phyloP scores from a whole-genome alignment of 2,113 vertebrate species.

The Halcyon senegalensis region DNA sequence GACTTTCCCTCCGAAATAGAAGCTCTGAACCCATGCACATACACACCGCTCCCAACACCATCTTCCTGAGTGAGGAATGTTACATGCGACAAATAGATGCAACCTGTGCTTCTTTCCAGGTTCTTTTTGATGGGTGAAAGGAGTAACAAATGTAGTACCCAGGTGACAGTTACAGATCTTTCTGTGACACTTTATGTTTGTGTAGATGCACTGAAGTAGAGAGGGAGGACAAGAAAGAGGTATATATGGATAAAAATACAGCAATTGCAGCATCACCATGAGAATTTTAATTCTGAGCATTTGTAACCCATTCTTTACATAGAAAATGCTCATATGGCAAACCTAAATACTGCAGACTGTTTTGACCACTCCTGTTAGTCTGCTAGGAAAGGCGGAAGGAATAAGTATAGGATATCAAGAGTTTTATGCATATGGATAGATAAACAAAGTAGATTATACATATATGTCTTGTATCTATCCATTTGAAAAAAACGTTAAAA shows the following conservation, averaged over 20 bases:
- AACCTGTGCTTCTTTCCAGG: accelerated
- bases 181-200: accelerated
- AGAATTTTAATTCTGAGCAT: background rate
- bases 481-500: background rate
- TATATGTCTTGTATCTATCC: background rate
- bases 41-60: accelerated
- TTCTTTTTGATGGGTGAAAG: background rate
- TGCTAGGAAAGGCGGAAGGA: background rate
- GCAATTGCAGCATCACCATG: background rate
- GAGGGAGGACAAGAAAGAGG: background rate
- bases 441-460: background rate
- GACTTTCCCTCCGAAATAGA: background rate
- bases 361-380: background rate
- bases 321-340: background rate
- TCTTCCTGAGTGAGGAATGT: background rate
- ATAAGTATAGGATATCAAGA: background rate
- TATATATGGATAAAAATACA: background rate
- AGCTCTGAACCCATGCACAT: background rate
- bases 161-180: background rate
- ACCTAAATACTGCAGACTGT: background rate
- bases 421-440: background rate
- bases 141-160: background rate
- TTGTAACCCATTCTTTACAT: background rate
- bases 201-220: background rate
- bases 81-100: background rate